phyloP scores from a whole-genome alignment of 92 coral and sea anemone species.

The Heteractis magnifica region DNA sequence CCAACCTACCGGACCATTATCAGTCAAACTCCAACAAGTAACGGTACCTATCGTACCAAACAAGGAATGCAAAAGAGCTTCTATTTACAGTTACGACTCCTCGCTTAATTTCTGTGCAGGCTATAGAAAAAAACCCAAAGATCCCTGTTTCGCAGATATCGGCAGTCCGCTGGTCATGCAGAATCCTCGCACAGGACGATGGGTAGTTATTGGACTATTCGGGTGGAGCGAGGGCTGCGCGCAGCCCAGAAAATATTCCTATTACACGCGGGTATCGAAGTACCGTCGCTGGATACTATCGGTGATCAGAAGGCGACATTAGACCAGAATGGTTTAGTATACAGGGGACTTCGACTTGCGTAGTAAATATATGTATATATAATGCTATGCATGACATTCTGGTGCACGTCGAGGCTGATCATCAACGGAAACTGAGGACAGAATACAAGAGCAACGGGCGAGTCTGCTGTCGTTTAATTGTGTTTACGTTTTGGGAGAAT shows the following conservation, averaged over 20 bases:
- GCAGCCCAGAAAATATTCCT: constrained; percentile 73
- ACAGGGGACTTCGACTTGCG: constrained; percentile 14
- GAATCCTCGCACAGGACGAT: constrained; percentile 75
- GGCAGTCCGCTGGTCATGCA: constrained; percentile 87
- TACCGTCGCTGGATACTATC: constrained; percentile 80
- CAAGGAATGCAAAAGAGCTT: constrained; percentile 65
- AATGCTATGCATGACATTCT: constrained; percentile 1
- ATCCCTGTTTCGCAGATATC: constrained; percentile 78
- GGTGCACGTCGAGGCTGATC: not conserved
- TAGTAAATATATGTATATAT: constrained; percentile 2
- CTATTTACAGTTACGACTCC: constrained; percentile 58
- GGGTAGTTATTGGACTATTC: constrained; percentile 84
- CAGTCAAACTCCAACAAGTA: constrained; percentile 67
- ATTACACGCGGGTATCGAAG: constrained; percentile 78
- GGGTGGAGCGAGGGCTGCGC: constrained; percentile 95
- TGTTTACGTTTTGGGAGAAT: constrained; percentile 2
- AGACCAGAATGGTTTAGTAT: not conserved
- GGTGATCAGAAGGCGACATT: constrained; percentile 39
- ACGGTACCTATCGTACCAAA: constrained; percentile 74
- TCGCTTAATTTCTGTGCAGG: constrained; percentile 77
- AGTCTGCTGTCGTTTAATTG: not conserved
- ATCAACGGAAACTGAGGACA: not conserved
- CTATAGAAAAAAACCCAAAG: constrained; percentile 63
- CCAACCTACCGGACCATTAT: constrained; percentile 62
- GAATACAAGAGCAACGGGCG: not conserved